Base-by-base conservation (phyloP, 1,140 invertebrate genomes). In the Platorchestia sp. region DNA sequence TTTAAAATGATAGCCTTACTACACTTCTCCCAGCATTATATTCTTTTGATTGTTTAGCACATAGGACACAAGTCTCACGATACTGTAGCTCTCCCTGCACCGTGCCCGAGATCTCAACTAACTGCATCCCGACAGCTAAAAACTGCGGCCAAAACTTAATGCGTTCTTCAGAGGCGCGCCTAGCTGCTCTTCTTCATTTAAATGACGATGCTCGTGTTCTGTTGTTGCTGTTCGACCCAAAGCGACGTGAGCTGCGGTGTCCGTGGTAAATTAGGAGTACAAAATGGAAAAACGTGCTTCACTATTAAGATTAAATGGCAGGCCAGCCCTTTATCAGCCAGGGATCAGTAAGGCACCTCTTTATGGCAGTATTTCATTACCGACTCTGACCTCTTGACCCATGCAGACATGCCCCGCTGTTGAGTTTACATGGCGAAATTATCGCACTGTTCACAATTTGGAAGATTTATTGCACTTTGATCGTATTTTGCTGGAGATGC, bases 231-330 rank as follows among this genome's bases (percentile, higher is more conserved):
- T 44, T 41, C 5, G 87, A 14, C 42, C 10, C 87, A 89, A 3
- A 43, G 42, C 41, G 87, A 42, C 87, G 27, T 16, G 87, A 0
- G 27, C 87, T 42, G n/a, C 41, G 41, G 5, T 27, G 27, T 36
- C n/a, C 36, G 10, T 42, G 14, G 87, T 89, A 89, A 89, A 89
- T 44, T 22, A 10, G 27, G 3, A 14, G 27, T 41, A 89, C 6
- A 36, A 40, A 86, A 89, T 42, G 10, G 7, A 14, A 42, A 89
- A 89, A 44, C 87, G 87, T 89, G 87, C 87, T 14, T 44, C 14
- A 44, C n/a, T 89, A 89, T 89, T 41, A 44, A 44, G 87, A 89
- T 89, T 89, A 42, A 89, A 42, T 89, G 87, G 87, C 22, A 89
- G 87, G 41, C 43, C n/a, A 5, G 87, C 36, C 3, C 87, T 75